Evolutionary conservation across 2,888 invertebrate genomes (phyloP).

Genomic region (Clepsis dumicolana): DNA sequence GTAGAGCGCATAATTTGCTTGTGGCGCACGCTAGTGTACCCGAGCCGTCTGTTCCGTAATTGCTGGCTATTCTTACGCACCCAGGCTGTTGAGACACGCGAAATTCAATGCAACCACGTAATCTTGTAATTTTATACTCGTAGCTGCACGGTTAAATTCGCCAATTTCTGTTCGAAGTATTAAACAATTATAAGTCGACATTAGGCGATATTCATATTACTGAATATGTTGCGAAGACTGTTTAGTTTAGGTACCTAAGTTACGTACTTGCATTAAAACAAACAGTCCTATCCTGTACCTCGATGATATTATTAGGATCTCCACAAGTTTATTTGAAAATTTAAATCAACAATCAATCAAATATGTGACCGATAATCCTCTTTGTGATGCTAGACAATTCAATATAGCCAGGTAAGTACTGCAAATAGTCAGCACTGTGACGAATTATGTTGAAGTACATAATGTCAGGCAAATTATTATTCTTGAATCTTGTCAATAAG

Average conservation of each 20-base stretch:
- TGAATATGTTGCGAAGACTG: not conserved
- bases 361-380: too few relatives aligned
- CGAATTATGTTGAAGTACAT: not conserved
- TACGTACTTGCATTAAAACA: not conserved
- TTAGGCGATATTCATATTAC: too few relatives aligned
- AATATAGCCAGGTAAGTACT: too few relatives aligned
- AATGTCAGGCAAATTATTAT: not conserved
- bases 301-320: not conserved
- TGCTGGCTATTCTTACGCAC: slow-evolving; percentile 22
- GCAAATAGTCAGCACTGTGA: too few relatives aligned
- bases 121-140: not conserved
- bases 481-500: slow-evolving; percentile 40
- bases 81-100: slow-evolving; percentile 19
- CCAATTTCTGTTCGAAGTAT: not conserved
- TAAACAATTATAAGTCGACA: not conserved
- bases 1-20: slow-evolving; percentile 38
- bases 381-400: too few relatives aligned
- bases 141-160: not conserved
- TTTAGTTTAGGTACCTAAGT: not conserved
- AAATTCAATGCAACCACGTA: not conserved
- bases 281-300: not conserved
- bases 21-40: slow-evolving; percentile 16
- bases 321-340: not conserved
- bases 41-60: slow-evolving; percentile 10
- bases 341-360: too few relatives aligned